These are phyloP conservation scores for Nicator chloris DNA, from an alignment of 2,113 vertebrate species.

Conservation along the genomic window DNA sequence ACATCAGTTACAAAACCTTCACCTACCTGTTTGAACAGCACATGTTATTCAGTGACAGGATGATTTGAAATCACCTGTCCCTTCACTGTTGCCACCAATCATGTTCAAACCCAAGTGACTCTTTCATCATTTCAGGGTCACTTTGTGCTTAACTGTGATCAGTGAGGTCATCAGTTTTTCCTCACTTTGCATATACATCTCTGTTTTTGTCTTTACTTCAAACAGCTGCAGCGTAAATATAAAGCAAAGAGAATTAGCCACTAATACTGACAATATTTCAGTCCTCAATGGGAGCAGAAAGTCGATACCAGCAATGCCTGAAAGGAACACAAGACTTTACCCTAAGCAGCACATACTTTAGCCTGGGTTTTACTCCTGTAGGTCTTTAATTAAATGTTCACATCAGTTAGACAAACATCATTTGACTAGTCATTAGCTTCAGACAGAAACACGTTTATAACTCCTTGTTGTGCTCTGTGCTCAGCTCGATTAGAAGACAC, in stretches of 20 bases:
- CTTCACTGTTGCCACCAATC: background rate
- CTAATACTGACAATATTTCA: background rate
- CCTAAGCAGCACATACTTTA: background rate
- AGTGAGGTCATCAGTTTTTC: background rate
- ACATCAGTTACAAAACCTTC: background rate
- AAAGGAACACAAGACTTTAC: background rate
- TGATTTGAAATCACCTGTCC: background rate
- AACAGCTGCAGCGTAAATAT: background rate
- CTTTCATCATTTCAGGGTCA: background rate
- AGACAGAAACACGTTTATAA: background rate
- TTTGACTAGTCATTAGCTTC: constrained; percentile 9
- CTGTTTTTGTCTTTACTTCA: background rate
- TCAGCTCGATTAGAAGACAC: background rate
- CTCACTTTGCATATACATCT: background rate
- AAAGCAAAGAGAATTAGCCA: background rate
- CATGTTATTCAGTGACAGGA: background rate
- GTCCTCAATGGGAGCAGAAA: background rate
- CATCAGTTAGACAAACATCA: background rate
- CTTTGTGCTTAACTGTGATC: background rate
- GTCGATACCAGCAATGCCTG: background rate
- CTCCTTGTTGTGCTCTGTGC: background rate
- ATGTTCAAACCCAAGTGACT: background rate
- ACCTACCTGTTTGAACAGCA: background rate
- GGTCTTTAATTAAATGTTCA: background rate
- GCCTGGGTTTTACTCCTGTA: background rate